Evolutionary conservation across 2,888 invertebrate species (phyloP).

Genomic region (Acanthococcus lagerstroemiae): DNA sequence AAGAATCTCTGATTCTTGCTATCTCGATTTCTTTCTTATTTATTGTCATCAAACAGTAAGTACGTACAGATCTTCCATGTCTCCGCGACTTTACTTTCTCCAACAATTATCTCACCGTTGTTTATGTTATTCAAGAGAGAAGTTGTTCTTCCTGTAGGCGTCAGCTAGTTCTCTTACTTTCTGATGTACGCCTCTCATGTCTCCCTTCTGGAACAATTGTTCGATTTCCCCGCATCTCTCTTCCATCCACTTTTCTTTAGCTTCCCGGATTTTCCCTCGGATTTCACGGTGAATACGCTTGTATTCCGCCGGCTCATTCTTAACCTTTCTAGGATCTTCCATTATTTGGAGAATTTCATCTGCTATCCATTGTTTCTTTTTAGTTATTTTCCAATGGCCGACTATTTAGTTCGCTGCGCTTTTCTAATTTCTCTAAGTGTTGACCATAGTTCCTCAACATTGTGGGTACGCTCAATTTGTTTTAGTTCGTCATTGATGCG

Average conservation of each 20-base stretch:
- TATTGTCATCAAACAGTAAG: too few species aligned
- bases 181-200: neutral
- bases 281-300: constrained; percentile 6
- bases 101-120: too few species aligned
- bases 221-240: constrained; percentile 2
- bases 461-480: neutral
- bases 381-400: neutral
- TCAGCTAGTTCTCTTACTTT: neutral
- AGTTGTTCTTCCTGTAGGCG: neutral
- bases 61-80: too few species aligned
- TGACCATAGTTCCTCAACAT: neutral
- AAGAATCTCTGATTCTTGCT: too few species aligned
- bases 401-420: neutral
- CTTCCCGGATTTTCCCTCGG: constrained; percentile 11
- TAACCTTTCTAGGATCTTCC: constrained; percentile 23
- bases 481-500: neutral
- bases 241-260: constrained; percentile 20
- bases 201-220: neutral
- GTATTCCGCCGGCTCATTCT: constrained; percentile 8
- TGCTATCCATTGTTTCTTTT: constrained; percentile 27
- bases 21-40: too few species aligned
- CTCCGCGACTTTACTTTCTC: too few species aligned
- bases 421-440: neutral
- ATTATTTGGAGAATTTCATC: constrained; percentile 27
- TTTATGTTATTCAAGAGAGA: too few species aligned